phyloP scores from a whole-genome alignment of 2,113 vertebrate species.

The Panthera uncia region DNA sequence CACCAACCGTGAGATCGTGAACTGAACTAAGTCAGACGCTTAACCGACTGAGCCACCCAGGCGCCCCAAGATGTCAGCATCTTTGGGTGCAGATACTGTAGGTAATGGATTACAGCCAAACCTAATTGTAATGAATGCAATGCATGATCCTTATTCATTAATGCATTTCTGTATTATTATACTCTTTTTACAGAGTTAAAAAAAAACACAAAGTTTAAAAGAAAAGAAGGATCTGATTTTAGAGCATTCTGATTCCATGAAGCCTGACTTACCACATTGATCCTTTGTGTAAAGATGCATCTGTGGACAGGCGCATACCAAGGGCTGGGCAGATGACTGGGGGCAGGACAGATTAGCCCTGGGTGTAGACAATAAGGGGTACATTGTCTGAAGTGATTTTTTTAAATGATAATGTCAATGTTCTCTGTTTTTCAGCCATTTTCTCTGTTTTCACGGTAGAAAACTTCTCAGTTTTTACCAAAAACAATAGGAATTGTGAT shows the following conservation, averaged over 20 bases:
- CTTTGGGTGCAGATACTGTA: not conserved
- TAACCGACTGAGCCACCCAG: too few species aligned
- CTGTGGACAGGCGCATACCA: not conserved
- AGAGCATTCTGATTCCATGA: not conserved
- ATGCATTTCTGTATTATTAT: conserved; percentile 27
- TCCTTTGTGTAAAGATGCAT: not conserved
- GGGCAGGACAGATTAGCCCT: not conserved
- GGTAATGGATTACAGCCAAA: not conserved
- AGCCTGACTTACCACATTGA: not conserved
- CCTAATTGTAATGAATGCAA: not conserved
- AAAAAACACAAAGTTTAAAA: not conserved
- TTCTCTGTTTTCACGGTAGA: not conserved
- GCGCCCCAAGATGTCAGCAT: not conserved
- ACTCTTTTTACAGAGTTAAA: not conserved
- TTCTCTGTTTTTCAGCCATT: conserved; percentile 6
- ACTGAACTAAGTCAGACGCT: too few species aligned
- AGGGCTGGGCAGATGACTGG: not conserved
- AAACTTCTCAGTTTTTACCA: not conserved
- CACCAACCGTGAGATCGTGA: too few species aligned
- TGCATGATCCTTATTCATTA: not conserved
- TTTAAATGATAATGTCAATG: not conserved
- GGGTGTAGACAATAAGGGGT: too few species aligned
- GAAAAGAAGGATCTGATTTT: not conserved
- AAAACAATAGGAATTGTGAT: not conserved
- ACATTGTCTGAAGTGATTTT: not conserved